phyloP scores from a whole-genome alignment of 2,888 invertebrate species.

The Meloe dianella region DNA sequence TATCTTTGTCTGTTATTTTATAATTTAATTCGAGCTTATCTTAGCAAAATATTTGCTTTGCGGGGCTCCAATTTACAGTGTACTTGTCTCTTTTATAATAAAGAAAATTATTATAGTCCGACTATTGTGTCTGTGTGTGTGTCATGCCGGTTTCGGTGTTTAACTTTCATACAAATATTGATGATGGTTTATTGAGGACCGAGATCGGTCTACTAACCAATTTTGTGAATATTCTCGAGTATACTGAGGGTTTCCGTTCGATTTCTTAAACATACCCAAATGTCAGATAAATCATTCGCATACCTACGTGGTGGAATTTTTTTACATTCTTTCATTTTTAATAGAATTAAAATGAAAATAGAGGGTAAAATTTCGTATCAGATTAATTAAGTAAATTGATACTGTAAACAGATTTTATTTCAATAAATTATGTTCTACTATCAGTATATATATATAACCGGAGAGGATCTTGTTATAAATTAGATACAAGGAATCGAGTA shows the following conservation, averaged over 20 bases:
- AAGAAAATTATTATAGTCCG: too few relatives aligned
- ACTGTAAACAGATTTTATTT: background rate
- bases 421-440: background rate
- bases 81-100: too few relatives aligned
- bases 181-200: too few relatives aligned
- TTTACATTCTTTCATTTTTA: background rate
- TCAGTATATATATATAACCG: background rate
- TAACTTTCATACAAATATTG: too few relatives aligned
- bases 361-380: background rate
- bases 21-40: background rate
- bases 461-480: background rate
- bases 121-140: too few relatives aligned
- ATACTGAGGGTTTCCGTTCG: too few relatives aligned
- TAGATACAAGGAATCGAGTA: background rate
- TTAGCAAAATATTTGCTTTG: background rate
- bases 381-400: slow-evolving; percentile 2
- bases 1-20: background rate
- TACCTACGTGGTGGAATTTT: background rate
- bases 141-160: too few relatives aligned
- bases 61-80: background rate
- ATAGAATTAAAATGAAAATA: background rate
- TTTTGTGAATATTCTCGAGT: too few relatives aligned
- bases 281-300: background rate
- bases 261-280: too few relatives aligned
- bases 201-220: too few relatives aligned